phyloP scores from a whole-genome alignment of 2,888 invertebrate genomes.

The Apodemia duryi region DNA sequence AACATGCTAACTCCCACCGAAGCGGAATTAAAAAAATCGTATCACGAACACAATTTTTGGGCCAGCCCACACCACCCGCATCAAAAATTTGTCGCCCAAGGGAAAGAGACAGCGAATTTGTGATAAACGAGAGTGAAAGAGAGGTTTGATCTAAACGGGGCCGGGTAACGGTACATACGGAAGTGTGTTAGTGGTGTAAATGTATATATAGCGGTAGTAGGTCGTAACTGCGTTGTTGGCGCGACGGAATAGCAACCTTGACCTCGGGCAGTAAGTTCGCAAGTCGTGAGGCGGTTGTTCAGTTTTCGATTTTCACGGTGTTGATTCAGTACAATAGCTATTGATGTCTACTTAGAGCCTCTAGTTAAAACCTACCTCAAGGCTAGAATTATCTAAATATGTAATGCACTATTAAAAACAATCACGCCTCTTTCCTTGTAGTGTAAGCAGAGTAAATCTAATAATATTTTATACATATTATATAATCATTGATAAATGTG shows the following conservation, averaged over 20 bases:
- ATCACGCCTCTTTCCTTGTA: background rate
- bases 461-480: background rate
- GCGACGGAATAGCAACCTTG: slow-evolving; percentile 61
- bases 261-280: slow-evolving; percentile 48
- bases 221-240: slow-evolving; percentile 48
- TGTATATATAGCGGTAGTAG: slow-evolving; percentile 43
- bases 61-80: slow-evolving; percentile 74
- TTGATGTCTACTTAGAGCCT: slow-evolving; percentile 55
- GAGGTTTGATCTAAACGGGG: slow-evolving; percentile 65
- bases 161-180: slow-evolving; percentile 76
- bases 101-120: slow-evolving; percentile 54
- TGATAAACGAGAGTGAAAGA: slow-evolving; percentile 70
- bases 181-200: slow-evolving; percentile 79
- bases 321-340: slow-evolving; percentile 71
- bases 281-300: slow-evolving; percentile 40
- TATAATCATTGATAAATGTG: too few relatives aligned
- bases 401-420: background rate
- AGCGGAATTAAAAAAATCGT: slow-evolving; percentile 59
- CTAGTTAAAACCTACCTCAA: slow-evolving; percentile 74
- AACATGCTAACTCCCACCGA: slow-evolving; percentile 43
- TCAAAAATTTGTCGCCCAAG: slow-evolving; percentile 73
- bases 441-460: background rate
- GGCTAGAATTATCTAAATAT: slow-evolving; percentile 39
- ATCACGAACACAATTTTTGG: slow-evolving; percentile 74
- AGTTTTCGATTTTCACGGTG: slow-evolving; percentile 77